Conservation (phyloP, 2,888 invertebrate species). For the Lycaena phlaeas region DNA sequence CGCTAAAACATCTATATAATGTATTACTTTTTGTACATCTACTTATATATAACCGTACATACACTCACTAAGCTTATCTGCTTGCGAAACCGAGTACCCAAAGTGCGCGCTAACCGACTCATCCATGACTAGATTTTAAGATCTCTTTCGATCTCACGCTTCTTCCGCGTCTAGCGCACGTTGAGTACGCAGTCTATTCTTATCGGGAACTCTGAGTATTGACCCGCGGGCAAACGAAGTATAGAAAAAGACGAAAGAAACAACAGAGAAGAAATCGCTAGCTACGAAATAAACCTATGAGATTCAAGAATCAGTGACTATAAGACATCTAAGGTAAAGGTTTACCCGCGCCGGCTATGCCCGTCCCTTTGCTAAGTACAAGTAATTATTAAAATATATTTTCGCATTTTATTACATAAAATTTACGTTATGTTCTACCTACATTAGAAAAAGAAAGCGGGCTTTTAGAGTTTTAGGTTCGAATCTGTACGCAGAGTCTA, state of each 20-base stretch:
- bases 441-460: slow-evolving; percentile 70
- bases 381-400: slow-evolving; percentile 73
- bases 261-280: slow-evolving; percentile 12
- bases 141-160: slow-evolving; percentile 17
- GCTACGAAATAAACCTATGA: slow-evolving; percentile 17
- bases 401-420: slow-evolving; percentile 73
- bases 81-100: slow-evolving; percentile 53
- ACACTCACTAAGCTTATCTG: slow-evolving; percentile 69
- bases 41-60: slow-evolving; percentile 71
- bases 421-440: slow-evolving; percentile 72
- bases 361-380: slow-evolving; percentile 67
- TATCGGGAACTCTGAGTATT: slow-evolving; percentile 51
- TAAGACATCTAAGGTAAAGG: slow-evolving; percentile 33
- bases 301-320: slow-evolving; percentile 27
- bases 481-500: slow-evolving; percentile 69
- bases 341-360: slow-evolving; percentile 67
- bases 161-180: slow-evolving; percentile 32
- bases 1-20: slow-evolving; percentile 74
- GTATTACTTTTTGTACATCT: slow-evolving; percentile 74
- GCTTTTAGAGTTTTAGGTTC: slow-evolving; percentile 60
- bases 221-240: slow-evolving; percentile 59
- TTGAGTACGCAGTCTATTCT: slow-evolving; percentile 52
- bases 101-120: slow-evolving; percentile 44
- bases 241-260: slow-evolving; percentile 22
- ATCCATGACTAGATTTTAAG: slow-evolving; percentile 46